A percentile compares a stretch with the other conserved stretches of the same genome.
These are phyloP conservation scores for Noctilio leporinus DNA, from an alignment of 2,113 vertebrate genomes.

Conservation along the genomic window DNA sequence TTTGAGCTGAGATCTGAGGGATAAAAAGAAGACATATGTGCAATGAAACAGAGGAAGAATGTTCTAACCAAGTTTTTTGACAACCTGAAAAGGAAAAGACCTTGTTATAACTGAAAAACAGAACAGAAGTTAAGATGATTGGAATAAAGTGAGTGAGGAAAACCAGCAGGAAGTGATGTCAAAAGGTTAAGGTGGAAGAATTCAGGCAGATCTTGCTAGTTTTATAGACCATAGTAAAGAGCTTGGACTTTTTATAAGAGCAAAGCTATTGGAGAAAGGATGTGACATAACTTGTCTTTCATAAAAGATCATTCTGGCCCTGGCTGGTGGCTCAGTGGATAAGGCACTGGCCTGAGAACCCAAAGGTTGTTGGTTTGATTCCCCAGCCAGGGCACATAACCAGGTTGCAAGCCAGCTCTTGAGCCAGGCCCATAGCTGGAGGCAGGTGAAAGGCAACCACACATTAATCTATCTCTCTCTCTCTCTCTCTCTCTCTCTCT, in stretches of 20 bases:
- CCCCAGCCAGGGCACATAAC: no score
- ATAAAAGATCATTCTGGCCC: background rate
- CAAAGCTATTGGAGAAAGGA: background rate
- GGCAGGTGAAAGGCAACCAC: no score
- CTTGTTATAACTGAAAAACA: background rate
- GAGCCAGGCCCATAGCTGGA: no score
- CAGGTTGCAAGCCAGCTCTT: no score
- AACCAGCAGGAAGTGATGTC: background rate
- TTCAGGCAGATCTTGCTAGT: background rate
- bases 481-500: no score
- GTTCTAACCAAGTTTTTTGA: background rate
- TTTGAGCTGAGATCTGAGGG: background rate
- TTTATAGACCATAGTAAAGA: background rate
- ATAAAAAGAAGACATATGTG: background rate
- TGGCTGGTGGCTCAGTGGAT: no score
- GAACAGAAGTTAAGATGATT: background rate
- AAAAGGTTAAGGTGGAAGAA: background rate
- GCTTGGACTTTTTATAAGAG: background rate
- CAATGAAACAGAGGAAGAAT: background rate
- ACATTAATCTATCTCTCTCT: no score
- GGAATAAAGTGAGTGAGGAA: background rate
- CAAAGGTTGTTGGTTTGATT: no score
- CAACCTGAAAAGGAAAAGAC: background rate
- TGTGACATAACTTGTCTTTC: background rate
- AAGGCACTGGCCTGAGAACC: no score